Base-by-base conservation (phyloP, 2,797 vertebrate genomes). In the Pempheris klunzingeri region DNA sequence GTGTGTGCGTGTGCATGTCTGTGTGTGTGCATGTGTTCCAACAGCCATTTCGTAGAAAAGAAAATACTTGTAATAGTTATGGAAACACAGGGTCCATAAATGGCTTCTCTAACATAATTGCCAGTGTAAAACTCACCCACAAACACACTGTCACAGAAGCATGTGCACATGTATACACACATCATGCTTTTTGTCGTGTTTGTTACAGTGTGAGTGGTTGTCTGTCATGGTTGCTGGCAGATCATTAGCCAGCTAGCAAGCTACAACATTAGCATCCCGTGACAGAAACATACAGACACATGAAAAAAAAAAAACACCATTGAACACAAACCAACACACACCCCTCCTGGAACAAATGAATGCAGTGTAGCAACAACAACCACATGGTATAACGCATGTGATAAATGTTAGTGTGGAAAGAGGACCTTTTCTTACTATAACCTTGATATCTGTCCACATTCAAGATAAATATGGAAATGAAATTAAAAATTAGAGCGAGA, bases 161-260 rank as follows among this genome's bases (percentile, higher is more conserved):
- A 54, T 18, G 5, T 9, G 52, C 60, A 22, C 8, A n/a, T 12
- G 17, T 71, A 65, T 3, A 34, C 36, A 50, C 26, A 55, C 54
- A 49, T 18, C n/a, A 15, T 0, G 32, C 43, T 76, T 65, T 73
- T 30, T 68, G 53, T 60, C 30, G 46, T 22, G 59, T 66, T 34
- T 15, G n/a, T 50, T 53, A 22, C 44, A 43, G 7, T 43, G 62
- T 49, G 54, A 76, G 4, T 41, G 53, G 49, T 38, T 66, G 58
- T 50, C 62, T 73, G 36, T 70, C 60, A 62, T 22, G 38, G 38
- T 55, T 63, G 67, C 58, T 38, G 71, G 53, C 44, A 81, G 32
- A 28, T 70, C 65, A 52, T 85, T 81, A 78, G 58, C 30, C 43
- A 47, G 61, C 39, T 24, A 52, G 64, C 20, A 30, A 78, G 50